A percentile compares a stretch with the other conserved stretches of the same genome.
Conservation (phyloP, 1,140 invertebrate genomes). For the Lerema accius region DNA sequence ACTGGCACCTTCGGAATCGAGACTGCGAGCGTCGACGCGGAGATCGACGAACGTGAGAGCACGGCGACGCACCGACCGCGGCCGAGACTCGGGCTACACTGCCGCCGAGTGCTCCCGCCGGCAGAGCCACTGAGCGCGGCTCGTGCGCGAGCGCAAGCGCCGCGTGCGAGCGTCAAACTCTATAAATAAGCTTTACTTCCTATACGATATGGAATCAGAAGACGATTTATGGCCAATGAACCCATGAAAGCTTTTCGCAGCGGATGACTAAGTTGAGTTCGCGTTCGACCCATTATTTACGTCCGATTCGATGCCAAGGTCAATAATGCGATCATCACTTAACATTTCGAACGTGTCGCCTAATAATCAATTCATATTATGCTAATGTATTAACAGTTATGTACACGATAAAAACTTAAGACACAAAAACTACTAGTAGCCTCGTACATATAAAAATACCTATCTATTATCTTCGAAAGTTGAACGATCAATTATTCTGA, state of each 20-base stretch:
- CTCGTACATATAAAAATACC: too few relatives aligned
- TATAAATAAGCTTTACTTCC: constrained; percentile 78
- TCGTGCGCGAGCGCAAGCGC: constrained; percentile 53
- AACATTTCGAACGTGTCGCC: constrained; percentile 7
- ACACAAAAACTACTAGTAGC: too few relatives aligned
- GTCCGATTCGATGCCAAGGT: constrained; percentile 48
- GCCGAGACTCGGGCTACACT: constrained; percentile 51
- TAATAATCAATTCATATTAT: not conserved
- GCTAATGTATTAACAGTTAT: not conserved
- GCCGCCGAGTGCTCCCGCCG: too few relatives aligned
- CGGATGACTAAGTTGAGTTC: constrained; percentile 45
- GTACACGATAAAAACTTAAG: not conserved
- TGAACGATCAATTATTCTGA: too few relatives aligned
- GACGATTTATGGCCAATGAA: constrained; percentile 79
- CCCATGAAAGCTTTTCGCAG: constrained; percentile 68
- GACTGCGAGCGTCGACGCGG: constrained; percentile 47
- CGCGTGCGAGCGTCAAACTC: constrained; percentile 56
- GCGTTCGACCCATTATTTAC: constrained; percentile 29
- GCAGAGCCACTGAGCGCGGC: constrained; percentile 39
- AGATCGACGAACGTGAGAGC: constrained; percentile 38
- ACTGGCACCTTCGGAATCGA: constrained; percentile 63
- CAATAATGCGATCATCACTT: constrained; percentile 12
- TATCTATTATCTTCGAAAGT: too few relatives aligned
- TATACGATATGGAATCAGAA: constrained; percentile 67
- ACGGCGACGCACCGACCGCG: constrained; percentile 47